A percentile compares a stretch with the other conserved stretches of the same genome.
Evolutionary conservation across 1,140 invertebrate genomes (phyloP).

Genomic region (Asobara japonica): DNA sequence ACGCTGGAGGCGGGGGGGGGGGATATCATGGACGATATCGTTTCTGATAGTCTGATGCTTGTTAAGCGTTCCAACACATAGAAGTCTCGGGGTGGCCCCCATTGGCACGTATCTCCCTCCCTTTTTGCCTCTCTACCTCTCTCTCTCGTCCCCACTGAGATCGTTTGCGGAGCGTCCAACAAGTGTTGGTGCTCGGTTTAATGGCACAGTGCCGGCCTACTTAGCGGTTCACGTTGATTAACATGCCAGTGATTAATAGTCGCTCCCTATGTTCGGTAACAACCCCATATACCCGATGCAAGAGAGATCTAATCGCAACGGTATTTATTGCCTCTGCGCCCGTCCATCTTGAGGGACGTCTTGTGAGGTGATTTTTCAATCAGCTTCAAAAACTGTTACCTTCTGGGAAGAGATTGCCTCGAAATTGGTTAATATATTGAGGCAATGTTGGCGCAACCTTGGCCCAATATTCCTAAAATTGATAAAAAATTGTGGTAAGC

Average conservation of each 20-base stretch:
- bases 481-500: too few species aligned
- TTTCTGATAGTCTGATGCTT: slow-evolving; percentile 16
- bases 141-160: background rate
- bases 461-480: too few species aligned
- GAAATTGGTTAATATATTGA: background rate
- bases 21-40: background rate
- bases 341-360: slow-evolving; percentile 42
- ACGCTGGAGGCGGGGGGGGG: slow-evolving; percentile 34
- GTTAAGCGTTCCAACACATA: background rate
- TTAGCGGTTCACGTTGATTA: slow-evolving; percentile 60
- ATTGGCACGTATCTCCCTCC: background rate
- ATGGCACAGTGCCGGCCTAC: slow-evolving; percentile 56
- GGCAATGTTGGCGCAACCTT: too few species aligned
- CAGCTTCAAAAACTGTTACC: too few species aligned
- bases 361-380: slow-evolving; percentile 24
- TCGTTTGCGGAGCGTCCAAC: background rate
- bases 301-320: slow-evolving; percentile 58
- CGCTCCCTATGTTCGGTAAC: slow-evolving; percentile 47
- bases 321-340: slow-evolving; percentile 60
- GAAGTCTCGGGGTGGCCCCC: background rate
- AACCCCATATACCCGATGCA: slow-evolving; percentile 46
- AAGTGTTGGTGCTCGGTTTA: slow-evolving; percentile 44
- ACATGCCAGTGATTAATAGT: slow-evolving; percentile 61
- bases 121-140: too few species aligned
- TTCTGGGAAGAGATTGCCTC: too few species aligned